Base-by-base conservation (phyloP, 2,888 invertebrate genomes). In the Druceiella hillmani region DNA sequence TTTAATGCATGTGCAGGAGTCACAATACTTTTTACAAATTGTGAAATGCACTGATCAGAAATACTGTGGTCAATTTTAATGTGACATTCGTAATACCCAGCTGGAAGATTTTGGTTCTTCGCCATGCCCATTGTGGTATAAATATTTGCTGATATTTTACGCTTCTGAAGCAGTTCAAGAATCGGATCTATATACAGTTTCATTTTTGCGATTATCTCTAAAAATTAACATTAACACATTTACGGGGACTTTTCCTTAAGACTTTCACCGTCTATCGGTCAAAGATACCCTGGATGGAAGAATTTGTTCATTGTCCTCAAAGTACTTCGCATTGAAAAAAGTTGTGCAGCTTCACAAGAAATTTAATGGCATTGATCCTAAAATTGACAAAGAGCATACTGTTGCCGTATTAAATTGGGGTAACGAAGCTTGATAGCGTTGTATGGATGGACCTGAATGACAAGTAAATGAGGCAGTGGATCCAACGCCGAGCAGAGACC, bases 331-430 rank as follows among this genome's bases (percentile, higher is more conserved):
- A n/a, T n/a, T n/a, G n/a, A n/a, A n/a, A n/a, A n/a, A n/a, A n/a
- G n/a, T n/a, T n/a, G n/a, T n/a, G n/a, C n/a, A n/a, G n/a, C n/a
- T n/a, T n/a, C n/a, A n/a, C n/a, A n/a, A 28, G 29, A 36, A 29
- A 28, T 12, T 35, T 26, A 26, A 17, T 29, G 28, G 13, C 10
- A 9, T 11, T 28, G 29, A 28, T 36, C 29, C 36, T 17, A 36
- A 36, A 28, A 36, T 27, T 36, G 29, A 36, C 27, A 36, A 36
- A 36, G 16, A 28, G n/a, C n/a, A n/a, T 28, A 20, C 36, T 36
- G 27, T 36, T 28, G 36, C 36, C 36, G 25, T 28, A 36, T 36
- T 29, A 36, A 36, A 20, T 17, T 17, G 36, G 29, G 29, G 36
- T 29, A 36, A 29, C 27, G 36, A 36, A 36, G 36, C 29, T 36